Evolutionary conservation across 2,797 vertebrate genomes (phyloP), one percentile per base, ranked within the genome.

Genomic region (Ctenochaetus hawaiiensis): DNA sequence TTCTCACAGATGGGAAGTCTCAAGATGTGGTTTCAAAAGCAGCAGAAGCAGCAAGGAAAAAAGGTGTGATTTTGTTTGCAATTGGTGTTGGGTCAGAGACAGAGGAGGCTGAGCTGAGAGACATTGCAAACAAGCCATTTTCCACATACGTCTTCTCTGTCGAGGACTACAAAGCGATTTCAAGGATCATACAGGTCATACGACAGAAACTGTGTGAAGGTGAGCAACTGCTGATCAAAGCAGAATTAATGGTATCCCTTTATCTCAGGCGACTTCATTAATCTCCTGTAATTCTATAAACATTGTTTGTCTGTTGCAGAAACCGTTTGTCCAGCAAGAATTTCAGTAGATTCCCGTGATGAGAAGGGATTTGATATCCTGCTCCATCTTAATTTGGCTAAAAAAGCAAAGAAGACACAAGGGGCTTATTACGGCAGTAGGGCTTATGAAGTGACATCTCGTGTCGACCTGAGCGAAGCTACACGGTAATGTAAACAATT

Each of bases 121-220:
- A 96, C 69, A 99, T 99, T 82, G 98, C 98, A 61, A 99, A 99
- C 94, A 97, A 97, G 72, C 98, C 98, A 8, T 96, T 94, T 20
- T 97, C 97, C 26, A 98, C 97, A 0, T 99, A 99, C 0, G 97
- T 99, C 39, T 99, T 99, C 88, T 97, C 97, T 72, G 98, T 99
- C 63, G 95, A 98, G 93, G 98, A 99, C 89, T 99, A 99, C 87
- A 97, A 96, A 89, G 97, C 95, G 67, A 99, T 99, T 90, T 96
- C 97, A 85, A 97, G 96, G 95, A 99, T 99, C 87, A 96, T 97
- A 73, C 97, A 99, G 93, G 92, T 97, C 87, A 99, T 99, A 94
- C 96, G 98, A 54, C 98, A 99, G 90, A 99, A 99, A 86, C 94
- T 99, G 45, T 99, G 98, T 91, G 98, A 99, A 97, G 98, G 98